Evolutionary conservation across 2,888 invertebrate genomes (phyloP).

Genomic region (Sicus ferrugineus): DNA sequence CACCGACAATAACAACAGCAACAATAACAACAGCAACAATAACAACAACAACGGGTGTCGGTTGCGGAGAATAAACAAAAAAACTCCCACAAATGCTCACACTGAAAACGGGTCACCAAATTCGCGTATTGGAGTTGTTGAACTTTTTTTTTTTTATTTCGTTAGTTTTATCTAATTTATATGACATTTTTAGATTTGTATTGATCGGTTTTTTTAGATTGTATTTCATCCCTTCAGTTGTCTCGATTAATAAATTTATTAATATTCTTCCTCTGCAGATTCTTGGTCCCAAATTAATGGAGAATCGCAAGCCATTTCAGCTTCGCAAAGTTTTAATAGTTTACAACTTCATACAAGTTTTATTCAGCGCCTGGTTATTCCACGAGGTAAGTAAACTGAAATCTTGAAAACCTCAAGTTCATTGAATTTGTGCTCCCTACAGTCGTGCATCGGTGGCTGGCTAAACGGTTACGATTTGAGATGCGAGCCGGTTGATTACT

Average conservation of each 20-base stretch:
- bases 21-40: too few species aligned
- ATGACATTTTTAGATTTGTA: not conserved
- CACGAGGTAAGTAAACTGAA: conserved; percentile 62
- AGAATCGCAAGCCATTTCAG: conserved; percentile 82
- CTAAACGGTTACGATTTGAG: conserved; percentile 74
- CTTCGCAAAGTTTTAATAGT: conserved; percentile 77
- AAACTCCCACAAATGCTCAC: too few species aligned
- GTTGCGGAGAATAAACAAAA: too few species aligned
- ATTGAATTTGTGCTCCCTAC: conserved; percentile 39
- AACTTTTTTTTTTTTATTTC: not conserved
- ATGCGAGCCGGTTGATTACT: conserved; percentile 85
- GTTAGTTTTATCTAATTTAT: not conserved
- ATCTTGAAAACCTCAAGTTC: not conserved
- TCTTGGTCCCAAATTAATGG: conserved; percentile 84
- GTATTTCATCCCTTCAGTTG: not conserved
- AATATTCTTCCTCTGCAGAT: conserved; percentile 63
- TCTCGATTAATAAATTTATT: not conserved
- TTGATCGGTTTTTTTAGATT: not conserved
- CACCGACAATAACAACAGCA: too few species aligned
- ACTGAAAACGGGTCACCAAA: too few species aligned
- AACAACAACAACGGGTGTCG: too few species aligned
- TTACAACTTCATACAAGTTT: conserved; percentile 82
- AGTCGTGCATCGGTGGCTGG: conserved; percentile 74
- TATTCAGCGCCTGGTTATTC: conserved; percentile 68
- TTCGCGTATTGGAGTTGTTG: not conserved